These are phyloP conservation scores for Crioceris asparagi DNA, from an alignment of 2,888 invertebrate species.

Conservation along the genomic window DNA sequence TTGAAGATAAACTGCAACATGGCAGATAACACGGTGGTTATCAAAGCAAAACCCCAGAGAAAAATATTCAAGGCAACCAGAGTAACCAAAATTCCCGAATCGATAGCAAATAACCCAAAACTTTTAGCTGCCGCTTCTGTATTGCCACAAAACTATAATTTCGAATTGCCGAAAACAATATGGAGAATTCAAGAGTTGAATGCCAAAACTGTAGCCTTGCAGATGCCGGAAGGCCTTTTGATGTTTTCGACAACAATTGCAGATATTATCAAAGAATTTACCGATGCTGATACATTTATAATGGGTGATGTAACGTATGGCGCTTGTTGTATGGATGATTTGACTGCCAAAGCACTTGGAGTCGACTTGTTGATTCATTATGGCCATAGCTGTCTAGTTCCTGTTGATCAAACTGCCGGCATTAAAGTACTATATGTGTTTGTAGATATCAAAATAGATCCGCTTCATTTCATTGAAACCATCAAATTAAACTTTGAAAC, in stretches of 20 bases:
- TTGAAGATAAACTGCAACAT: no score
- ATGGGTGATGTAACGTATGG: slow-evolving; percentile 99
- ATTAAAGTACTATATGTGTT: slow-evolving; percentile 95
- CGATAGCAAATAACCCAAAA: slow-evolving; percentile 61
- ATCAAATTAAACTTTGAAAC: slow-evolving; percentile 62
- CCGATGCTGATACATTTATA: slow-evolving; percentile 82
- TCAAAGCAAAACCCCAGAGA: slow-evolving; percentile 67
- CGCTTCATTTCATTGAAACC: slow-evolving; percentile 84
- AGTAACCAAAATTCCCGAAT: slow-evolving; percentile 71
- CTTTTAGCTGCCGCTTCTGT: slow-evolving; percentile 61
- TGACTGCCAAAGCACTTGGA: slow-evolving; percentile 80
- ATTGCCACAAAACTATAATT: slow-evolving; percentile 91
- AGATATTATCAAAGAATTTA: slow-evolving; percentile 80
- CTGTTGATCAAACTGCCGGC: slow-evolving; percentile 70
- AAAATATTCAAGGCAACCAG: slow-evolving; percentile 68
- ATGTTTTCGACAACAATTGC: slow-evolving; percentile 88
- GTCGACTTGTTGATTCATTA: slow-evolving; percentile 92
- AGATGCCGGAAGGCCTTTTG: slow-evolving; percentile 93
- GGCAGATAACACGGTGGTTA: slow-evolving; percentile 45
- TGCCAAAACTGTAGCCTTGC: slow-evolving; percentile 83
- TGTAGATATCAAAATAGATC: slow-evolving; percentile 96
- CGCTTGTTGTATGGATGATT: slow-evolving; percentile 97
- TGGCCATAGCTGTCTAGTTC: slow-evolving; percentile 94
- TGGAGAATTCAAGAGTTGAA: slow-evolving; percentile 85
- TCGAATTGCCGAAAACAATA: slow-evolving; percentile 95